phyloP scores from a whole-genome alignment of 2,797 vertebrate genomes.

The Megaceryle alcyon region DNA sequence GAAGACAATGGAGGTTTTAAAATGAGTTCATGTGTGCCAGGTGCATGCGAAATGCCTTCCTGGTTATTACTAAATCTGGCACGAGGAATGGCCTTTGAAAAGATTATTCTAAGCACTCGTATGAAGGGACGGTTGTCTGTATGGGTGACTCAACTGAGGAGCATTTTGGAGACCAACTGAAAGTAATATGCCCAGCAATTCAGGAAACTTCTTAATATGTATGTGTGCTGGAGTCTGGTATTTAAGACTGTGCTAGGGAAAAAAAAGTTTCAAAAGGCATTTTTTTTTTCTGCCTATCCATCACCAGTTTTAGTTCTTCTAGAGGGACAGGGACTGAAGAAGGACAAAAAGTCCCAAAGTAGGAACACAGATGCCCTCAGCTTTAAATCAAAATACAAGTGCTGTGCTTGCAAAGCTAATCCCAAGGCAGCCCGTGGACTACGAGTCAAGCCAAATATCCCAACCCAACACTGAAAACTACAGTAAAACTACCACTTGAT shows the following conservation, averaged over 20 bases:
- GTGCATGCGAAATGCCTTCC: neutral
- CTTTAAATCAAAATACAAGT: neutral
- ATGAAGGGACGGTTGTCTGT: neutral
- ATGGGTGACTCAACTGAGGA: neutral
- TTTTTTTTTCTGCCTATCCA: neutral
- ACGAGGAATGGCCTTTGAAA: neutral
- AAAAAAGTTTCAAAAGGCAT: neutral
- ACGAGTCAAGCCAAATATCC: neutral
- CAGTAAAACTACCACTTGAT: neutral
- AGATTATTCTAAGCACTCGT: neutral
- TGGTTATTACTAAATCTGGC: neutral
- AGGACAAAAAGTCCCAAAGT: neutral
- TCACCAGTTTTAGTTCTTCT: neutral
- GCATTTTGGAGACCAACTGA: neutral
- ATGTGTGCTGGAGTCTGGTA: no score
- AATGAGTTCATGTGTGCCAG: neutral
- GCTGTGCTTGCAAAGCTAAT: neutral
- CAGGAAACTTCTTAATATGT: neutral
- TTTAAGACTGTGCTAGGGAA: neutral
- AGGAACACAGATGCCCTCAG: neutral
- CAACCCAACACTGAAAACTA: neutral
- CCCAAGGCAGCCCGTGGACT: neutral
- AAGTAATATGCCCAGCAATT: neutral
- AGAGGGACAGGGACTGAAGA: neutral
- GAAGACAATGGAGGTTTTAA: neutral